These are phyloP conservation scores for Amazona vittata DNA, from an alignment of 2,113 vertebrate species.

Conservation along the genomic window DNA sequence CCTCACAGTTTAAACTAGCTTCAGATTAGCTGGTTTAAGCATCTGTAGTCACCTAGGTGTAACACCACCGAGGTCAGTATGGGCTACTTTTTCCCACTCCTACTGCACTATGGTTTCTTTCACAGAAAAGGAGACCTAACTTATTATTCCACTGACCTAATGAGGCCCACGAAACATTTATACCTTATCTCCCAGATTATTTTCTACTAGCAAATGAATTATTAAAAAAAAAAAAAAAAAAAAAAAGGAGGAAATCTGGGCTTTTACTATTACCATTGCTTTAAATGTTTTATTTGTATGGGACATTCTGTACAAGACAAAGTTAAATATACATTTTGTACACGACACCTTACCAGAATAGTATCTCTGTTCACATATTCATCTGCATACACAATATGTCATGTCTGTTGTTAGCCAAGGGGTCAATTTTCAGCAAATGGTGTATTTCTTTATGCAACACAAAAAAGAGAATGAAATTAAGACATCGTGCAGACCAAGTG, in stretches of 20 bases:
- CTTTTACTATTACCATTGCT: background rate
- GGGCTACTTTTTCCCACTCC: background rate
- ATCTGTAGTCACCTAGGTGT: background rate
- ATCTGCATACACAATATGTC: background rate
- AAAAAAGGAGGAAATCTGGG: background rate
- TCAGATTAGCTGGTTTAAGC: background rate
- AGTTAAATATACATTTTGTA: conserved; percentile 17
- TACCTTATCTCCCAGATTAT: background rate
- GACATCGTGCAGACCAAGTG: background rate
- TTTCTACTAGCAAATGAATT: background rate
- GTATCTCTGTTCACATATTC: background rate
- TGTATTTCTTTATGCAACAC: background rate
- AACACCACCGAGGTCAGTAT: accelerated
- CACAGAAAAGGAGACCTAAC: background rate
- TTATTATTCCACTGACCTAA: background rate
- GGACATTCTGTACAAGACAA: background rate
- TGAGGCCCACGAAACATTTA: background rate
- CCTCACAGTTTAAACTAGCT: background rate
- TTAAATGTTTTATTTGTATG: background rate
- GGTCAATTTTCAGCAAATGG: background rate
- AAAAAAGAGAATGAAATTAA: background rate
- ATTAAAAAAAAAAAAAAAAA: background rate
- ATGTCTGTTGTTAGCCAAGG: background rate
- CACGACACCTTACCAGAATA: background rate
- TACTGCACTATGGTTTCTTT: accelerated